Percentiles rank a stretch among this genome's conserved stretches.
Conservation (phyloP, 2,113 vertebrate genomes). For the Todiramphus saurophagus region DNA sequence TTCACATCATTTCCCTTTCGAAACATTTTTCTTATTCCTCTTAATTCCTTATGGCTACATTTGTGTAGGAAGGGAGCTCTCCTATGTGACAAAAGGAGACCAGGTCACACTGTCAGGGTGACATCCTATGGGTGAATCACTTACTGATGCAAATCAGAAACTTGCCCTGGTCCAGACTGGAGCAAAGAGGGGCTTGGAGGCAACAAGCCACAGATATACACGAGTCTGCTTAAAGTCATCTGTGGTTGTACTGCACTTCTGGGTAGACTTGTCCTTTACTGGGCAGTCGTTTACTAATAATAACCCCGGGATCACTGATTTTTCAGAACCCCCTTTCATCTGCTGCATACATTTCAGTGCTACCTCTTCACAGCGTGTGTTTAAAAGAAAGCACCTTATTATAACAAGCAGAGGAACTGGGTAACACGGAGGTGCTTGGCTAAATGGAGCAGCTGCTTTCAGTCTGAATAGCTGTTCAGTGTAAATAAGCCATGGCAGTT, state of each 20-base stretch:
- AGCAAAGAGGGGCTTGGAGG: background rate
- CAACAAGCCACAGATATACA: background rate
- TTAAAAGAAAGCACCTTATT: conserved; percentile 38
- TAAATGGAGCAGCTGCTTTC: conserved; percentile 40
- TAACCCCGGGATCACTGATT: background rate
- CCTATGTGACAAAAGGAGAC: background rate
- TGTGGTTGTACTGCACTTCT: background rate
- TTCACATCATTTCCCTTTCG: conserved; percentile 26
- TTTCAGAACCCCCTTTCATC: conserved; percentile 11
- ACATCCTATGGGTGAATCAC: background rate
- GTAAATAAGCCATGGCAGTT: background rate
- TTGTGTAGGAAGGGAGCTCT: background rate
- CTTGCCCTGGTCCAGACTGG: background rate
- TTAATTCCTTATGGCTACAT: background rate
- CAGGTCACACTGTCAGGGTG: background rate
- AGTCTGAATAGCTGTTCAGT: background rate
- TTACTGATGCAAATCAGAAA: conserved; percentile 16
- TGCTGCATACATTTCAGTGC: background rate
- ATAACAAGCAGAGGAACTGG: background rate
- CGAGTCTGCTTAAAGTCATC: background rate
- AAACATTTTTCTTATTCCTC: background rate
- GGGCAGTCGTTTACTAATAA: background rate
- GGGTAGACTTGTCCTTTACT: background rate
- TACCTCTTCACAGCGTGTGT: background rate
- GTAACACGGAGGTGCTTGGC: conserved; percentile 3